A percentile compares a stretch with the other conserved stretches of the same genome.
phyloP scores from a whole-genome alignment of 2,888 invertebrate genomes.

The Lasius platythorax region DNA sequence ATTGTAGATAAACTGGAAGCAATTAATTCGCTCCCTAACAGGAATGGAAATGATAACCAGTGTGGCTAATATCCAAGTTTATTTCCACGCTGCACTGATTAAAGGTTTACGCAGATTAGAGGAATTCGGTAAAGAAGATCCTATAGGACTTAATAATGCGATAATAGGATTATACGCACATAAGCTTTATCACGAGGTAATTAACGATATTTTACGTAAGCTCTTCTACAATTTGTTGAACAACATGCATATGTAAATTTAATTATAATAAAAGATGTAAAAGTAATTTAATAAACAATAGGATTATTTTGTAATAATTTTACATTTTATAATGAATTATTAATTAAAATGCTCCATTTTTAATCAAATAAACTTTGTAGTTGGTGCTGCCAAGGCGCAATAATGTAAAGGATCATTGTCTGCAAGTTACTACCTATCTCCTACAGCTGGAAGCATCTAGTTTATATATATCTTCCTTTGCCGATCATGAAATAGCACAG shows the following conservation, averaged over 20 bases:
- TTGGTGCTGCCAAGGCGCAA: slow-evolving; percentile 68
- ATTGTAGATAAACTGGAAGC: slow-evolving; percentile 75
- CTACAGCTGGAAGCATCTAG: slow-evolving; percentile 73
- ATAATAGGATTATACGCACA: slow-evolving; percentile 76
- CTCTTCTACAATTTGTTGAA: not conserved
- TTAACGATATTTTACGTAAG: not conserved
- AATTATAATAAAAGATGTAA: not conserved
- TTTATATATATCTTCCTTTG: slow-evolving; percentile 77
- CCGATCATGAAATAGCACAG: slow-evolving; percentile 60
- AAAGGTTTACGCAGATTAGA: slow-evolving; percentile 64
- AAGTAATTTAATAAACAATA: not conserved
- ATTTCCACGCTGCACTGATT: slow-evolving; percentile 68
- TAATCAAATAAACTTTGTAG: slow-evolving; percentile 58
- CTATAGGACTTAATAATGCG: slow-evolving; percentile 71
- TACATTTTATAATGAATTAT: not conserved
- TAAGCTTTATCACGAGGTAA: slow-evolving; percentile 76
- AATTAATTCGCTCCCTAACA: slow-evolving; percentile 64
- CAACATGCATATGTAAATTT: not conserved
- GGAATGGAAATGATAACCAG: slow-evolving; percentile 41
- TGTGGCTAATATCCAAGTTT: slow-evolving; percentile 68
- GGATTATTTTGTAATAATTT: not conserved
- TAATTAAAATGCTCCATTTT: not conserved
- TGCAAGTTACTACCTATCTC: slow-evolving; percentile 68
- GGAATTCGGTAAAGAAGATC: slow-evolving; percentile 17
- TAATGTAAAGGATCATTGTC: slow-evolving; percentile 70